A percentile compares a stretch with the other conserved stretches of the same genome.
phyloP scores from a whole-genome alignment of 2,888 invertebrate genomes.

The Pristionchus arcanus region DNA sequence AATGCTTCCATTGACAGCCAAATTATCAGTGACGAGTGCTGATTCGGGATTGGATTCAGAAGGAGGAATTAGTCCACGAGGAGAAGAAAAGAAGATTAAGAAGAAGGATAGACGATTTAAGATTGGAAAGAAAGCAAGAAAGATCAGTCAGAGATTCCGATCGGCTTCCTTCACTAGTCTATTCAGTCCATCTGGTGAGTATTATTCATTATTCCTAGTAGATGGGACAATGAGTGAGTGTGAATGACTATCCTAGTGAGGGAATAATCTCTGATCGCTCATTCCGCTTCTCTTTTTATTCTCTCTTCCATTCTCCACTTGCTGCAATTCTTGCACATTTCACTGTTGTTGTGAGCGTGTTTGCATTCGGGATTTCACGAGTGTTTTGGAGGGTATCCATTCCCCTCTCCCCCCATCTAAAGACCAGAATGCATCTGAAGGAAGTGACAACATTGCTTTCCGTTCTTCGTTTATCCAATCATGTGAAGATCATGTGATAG shows the following conservation, averaged over 20 bases:
- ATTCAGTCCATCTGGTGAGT: constrained; percentile 25
- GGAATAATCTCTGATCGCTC: neutral
- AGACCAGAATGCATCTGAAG: neutral
- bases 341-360: constrained; percentile 16
- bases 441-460: neutral
- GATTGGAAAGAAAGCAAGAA: constrained; percentile 8
- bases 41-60: constrained; percentile 52
- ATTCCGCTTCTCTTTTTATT: neutral
- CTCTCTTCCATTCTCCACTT: constrained; percentile 11
- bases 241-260: neutral
- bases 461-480: neutral
- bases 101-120: constrained; percentile 22
- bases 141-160: constrained; percentile 45
- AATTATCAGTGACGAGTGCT: constrained; percentile 12
- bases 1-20: constrained; percentile 30
- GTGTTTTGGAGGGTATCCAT: constrained; percentile 12
- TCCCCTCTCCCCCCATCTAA: neutral
- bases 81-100: constrained; percentile 14
- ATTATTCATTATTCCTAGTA: neutral
- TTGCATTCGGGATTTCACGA: constrained; percentile 28
- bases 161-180: neutral
- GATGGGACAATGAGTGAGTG: neutral
- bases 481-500: neutral
- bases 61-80: constrained; percentile 34
- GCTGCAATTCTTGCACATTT: constrained; percentile 32